Base-by-base conservation (phyloP, 1,140 invertebrate genomes). In the Stenopsyche tienmushanensis region DNA sequence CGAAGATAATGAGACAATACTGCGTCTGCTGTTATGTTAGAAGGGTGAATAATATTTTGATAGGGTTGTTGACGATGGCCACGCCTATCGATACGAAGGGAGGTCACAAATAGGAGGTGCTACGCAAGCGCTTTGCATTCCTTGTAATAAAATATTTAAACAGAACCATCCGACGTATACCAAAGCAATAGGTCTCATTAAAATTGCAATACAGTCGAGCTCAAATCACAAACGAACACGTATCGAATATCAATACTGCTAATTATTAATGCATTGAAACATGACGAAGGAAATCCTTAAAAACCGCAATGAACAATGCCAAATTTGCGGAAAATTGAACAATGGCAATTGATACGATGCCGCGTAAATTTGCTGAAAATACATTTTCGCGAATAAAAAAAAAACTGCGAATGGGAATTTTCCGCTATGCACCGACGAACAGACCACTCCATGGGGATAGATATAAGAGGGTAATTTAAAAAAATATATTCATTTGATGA, bases 401-500 rank as follows among this genome's bases (percentile, higher is more conserved):
- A 54, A 29, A 52, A 8, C 5, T 8, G 7, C 17, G 3, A 7
- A 17, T 47, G 44, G n/a, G n/a, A n/a, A 34, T 34, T 7, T 34
- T 34, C 29, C 5, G 29, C 52, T 20, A 60, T 47, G 42, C 23
- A n/a, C 44, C 55, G 20, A 58, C 44, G 25, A 60, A 60, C 23
- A 60, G 47, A 60, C 57, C 57, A 42, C 57, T 60, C 57, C 57
- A n/a, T 21, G 17, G 57, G 57, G 57, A 47, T 15, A 18, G 8
- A 13, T n/a, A 49, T 5, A 7, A 17, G 47, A 5, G 47, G n/a
- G 52, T 13, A 34, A 29, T 41, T 26, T 57, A 57, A 57, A 57
- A 39, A 29, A 39, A 13, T 47, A 60, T 47, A 60, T 60, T 60
- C 25, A 60, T 60, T 60, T 60, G 57, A 50, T 25, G 45, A 50